A percentile compares a stretch with the other conserved stretches of the same genome.
Conservation (phyloP, 2,113 vertebrate genomes). For the Tetrax tetrax region DNA sequence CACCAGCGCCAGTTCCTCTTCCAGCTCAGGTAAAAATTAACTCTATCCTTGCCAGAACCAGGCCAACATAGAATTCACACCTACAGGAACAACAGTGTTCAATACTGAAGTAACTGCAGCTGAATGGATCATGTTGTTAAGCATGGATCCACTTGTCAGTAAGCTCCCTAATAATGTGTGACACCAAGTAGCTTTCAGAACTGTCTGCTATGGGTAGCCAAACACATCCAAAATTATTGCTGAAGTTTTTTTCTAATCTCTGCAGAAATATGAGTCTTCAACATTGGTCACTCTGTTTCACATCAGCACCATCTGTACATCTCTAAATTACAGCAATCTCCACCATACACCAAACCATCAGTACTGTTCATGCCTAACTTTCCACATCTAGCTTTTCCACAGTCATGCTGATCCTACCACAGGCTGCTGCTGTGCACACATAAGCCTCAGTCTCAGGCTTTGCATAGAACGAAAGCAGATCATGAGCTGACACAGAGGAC, state of each 20-base stretch:
- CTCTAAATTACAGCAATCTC: background rate
- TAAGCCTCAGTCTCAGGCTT: background rate
- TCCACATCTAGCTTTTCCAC: background rate
- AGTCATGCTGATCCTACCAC: background rate
- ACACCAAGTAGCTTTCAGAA: background rate
- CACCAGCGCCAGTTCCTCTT: no score
- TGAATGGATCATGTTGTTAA: background rate
- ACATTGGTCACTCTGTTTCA: background rate
- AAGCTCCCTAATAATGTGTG: background rate
- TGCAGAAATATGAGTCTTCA: background rate
- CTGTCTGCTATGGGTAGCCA: background rate
- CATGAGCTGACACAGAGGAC: background rate
- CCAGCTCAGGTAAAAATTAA: no score
- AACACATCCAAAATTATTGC: background rate
- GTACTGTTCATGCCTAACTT: background rate
- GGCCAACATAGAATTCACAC: background rate
- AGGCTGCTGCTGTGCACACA: accelerated
- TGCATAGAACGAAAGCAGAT: background rate
- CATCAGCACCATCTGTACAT: background rate
- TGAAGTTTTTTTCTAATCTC: background rate
- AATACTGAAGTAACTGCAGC: background rate
- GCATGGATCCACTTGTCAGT: background rate
- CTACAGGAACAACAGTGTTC: background rate
- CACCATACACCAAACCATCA: background rate
- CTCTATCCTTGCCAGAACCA: no score